Conservation (phyloP, 2,888 invertebrate genomes). For the Alcis repandata region DNA sequence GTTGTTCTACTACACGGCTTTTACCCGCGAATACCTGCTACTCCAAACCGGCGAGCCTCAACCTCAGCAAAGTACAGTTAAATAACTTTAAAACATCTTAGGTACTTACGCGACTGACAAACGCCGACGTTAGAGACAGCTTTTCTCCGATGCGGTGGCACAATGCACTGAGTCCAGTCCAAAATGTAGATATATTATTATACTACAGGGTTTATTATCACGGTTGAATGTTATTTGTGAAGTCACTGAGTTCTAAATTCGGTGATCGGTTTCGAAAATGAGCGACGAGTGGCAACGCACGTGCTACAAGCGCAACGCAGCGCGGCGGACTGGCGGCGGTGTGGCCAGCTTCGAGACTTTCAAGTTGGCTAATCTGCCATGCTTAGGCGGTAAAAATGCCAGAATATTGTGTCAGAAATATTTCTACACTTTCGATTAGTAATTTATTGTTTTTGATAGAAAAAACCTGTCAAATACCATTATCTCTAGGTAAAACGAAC, state of each 20-base stretch:
- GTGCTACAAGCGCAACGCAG: slow-evolving; percentile 58
- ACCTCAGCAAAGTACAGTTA: slow-evolving; percentile 78
- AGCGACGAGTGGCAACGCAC: slow-evolving; percentile 45
- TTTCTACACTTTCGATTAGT: too few relatives aligned
- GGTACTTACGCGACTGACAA: slow-evolving; percentile 71
- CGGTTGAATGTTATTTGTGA: slow-evolving; percentile 51
- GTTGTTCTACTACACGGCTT: slow-evolving; percentile 37
- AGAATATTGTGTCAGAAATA: too few relatives aligned
- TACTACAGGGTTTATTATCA: slow-evolving; percentile 66
- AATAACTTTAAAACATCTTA: slow-evolving; percentile 65
- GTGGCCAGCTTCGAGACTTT: slow-evolving; percentile 23
- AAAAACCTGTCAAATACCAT: too few relatives aligned
- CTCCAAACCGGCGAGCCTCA: slow-evolving; percentile 63
- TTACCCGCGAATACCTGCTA: slow-evolving; percentile 74
- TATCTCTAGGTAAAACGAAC: too few relatives aligned
- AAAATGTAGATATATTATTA: slow-evolving; percentile 61
- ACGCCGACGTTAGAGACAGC: slow-evolving; percentile 67
- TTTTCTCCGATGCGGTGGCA: slow-evolving; percentile 50
- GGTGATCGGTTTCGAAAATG: slow-evolving; percentile 44
- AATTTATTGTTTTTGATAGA: too few relatives aligned
- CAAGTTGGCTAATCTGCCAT: slow-evolving; percentile 30
- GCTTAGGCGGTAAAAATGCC: neutral
- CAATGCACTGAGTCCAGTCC: slow-evolving; percentile 54
- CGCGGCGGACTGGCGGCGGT: slow-evolving; percentile 66
- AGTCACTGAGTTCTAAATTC: slow-evolving; percentile 67